Percentiles rank a stretch among this genome's conserved stretches.
Conservation (phyloP, 2,113 vertebrate species). For the Tetrax tetrax region DNA sequence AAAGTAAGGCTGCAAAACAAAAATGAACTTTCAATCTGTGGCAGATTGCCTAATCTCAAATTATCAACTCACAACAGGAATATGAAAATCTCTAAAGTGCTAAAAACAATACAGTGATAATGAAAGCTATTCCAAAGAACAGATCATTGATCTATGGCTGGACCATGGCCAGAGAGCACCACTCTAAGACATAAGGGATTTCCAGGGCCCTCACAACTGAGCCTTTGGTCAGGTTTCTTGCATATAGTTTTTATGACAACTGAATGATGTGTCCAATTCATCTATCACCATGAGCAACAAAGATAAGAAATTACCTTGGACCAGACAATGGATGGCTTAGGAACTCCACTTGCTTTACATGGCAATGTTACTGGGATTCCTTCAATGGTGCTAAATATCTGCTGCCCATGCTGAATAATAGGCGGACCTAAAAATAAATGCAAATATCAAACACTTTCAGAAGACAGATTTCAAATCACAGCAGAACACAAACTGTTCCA, state of each 20-base stretch:
- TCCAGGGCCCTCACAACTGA: neutral
- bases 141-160: neutral
- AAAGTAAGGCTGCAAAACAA: neutral
- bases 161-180: neutral
- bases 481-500: neutral
- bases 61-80: neutral
- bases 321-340: conserved; percentile 89
- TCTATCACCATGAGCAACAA: neutral
- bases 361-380: conserved; percentile 86
- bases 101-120: neutral
- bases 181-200: conserved; percentile 1
- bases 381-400: conserved; percentile 94
- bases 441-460: neutral
- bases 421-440: conserved; percentile 83
- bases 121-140: neutral
- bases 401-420: conserved; percentile 92
- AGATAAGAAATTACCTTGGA: conserved; percentile 82
- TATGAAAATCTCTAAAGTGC: neutral
- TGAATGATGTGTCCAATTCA: neutral
- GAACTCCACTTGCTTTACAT: conserved; percentile 88
- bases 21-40: neutral
- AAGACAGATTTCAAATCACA: neutral
- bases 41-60: neutral
- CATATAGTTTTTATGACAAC: neutral
- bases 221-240: neutral